Evolutionary conservation across 2,888 invertebrate species (phyloP).

Genomic region (Galeruca laticollis): DNA sequence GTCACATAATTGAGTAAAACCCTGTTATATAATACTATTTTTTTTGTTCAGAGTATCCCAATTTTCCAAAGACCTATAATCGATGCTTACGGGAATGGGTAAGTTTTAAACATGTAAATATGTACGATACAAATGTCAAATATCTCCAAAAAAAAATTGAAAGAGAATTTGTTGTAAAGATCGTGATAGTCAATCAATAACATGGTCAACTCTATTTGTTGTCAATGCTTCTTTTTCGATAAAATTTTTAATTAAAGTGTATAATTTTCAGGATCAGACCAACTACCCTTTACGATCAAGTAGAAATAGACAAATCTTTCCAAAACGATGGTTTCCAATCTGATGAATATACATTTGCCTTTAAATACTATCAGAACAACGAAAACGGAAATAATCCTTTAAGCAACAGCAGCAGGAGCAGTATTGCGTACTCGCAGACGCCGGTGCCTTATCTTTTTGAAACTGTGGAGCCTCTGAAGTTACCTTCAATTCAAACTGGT

Average conservation of each 20-base stretch:
- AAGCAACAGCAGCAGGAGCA: slow-evolving; percentile 36
- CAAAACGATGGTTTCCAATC: slow-evolving; percentile 36
- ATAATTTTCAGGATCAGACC: slow-evolving; percentile 29
- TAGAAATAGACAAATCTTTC: slow-evolving; percentile 39
- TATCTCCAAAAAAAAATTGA: not conserved
- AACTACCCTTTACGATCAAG: slow-evolving; percentile 41
- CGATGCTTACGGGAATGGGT: slow-evolving; percentile 37
- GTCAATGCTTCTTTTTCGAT: not conserved
- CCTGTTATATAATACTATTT: not conserved
- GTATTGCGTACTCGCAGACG: not conserved
- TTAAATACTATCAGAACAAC: not conserved
- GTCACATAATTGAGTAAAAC: too few species aligned
- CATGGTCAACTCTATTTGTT: too few species aligned
- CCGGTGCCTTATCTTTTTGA: not conserved
- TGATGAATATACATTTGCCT: slow-evolving; percentile 34
- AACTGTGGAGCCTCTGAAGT: not conserved
- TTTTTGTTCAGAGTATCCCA: slow-evolving; percentile 29
- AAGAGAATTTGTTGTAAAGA: too few species aligned
- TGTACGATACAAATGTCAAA: not conserved
- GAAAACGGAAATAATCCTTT: slow-evolving; percentile 32
- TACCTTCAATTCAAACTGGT: not conserved
- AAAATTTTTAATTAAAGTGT: not conserved
- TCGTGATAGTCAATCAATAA: too few species aligned
- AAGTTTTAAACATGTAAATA: slow-evolving; percentile 20
- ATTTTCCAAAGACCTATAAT: slow-evolving; percentile 35